A percentile compares a stretch with the other conserved stretches of the same genome.
phyloP scores from a whole-genome alignment of 1,140 invertebrate species.

The Ruditapes philippinarum region DNA sequence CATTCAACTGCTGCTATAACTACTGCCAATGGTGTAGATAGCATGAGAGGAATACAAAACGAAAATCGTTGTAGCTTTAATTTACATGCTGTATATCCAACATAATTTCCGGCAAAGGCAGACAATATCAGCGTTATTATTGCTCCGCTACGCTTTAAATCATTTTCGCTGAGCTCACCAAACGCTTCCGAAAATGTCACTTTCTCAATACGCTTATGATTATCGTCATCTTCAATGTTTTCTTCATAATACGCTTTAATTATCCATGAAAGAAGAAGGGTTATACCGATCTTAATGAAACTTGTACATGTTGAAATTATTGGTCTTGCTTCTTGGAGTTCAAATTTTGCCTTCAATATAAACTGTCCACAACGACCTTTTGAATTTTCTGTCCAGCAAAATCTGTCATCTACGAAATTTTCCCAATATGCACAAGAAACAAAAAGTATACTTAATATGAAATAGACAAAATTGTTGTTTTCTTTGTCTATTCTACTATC shows the following conservation, averaged over 20 bases:
- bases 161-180: neutral
- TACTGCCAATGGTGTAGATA: slow-evolving; percentile 49
- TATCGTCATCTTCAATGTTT: neutral
- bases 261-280: neutral
- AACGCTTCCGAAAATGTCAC: neutral
- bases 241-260: neutral
- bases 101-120: slow-evolving; percentile 45
- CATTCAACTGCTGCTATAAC: slow-evolving; percentile 10
- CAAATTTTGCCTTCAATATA: slow-evolving; percentile 50
- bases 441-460: slow-evolving; percentile 33
- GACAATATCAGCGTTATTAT: slow-evolving; percentile 17
- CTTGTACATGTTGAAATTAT: slow-evolving; percentile 31
- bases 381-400: slow-evolving; percentile 10
- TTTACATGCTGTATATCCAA: slow-evolving; percentile 38
- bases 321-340: slow-evolving; percentile 55
- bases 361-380: neutral
- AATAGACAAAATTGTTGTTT: neutral
- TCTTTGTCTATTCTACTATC: slow-evolving; percentile 5
- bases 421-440: slow-evolving; percentile 59
- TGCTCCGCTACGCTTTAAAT: neutral
- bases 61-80: slow-evolving; percentile 42
- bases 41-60: slow-evolving; percentile 37
- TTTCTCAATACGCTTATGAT: neutral
- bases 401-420: slow-evolving; percentile 61
- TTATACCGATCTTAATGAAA: slow-evolving; percentile 45